Base-by-base conservation (phyloP, 2,113 vertebrate genomes). In the Carassius auratus region DNA sequence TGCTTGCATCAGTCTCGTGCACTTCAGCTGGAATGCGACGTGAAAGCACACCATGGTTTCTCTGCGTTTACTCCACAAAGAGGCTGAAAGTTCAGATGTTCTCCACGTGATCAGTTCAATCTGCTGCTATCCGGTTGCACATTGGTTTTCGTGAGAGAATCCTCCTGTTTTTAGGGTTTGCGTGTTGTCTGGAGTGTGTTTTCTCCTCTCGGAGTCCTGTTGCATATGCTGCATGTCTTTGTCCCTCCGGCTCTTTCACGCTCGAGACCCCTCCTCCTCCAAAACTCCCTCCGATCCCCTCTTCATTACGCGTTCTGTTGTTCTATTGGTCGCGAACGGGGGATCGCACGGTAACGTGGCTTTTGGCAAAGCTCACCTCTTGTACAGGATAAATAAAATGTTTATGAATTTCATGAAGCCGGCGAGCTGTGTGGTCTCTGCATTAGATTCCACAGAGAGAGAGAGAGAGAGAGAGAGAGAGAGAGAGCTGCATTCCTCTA, bases 171-270 rank as follows among this genome's bases (percentile, higher is more conserved):
- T 4, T n/a, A 8, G n/a, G 62, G 33, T 13, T 9, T 36, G 57
- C 33, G 3, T 55, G 50, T 59, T 52, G 17, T 36, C n/a, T 33
- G 38, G 59, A n/a, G 21, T 1, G 23, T 38, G 71, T 23, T 33
- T 33, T 71, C 68, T 71, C 13, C 30, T 68, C 14, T 45, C 2
- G 42, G 42, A 10, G 42, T 45, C 42, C 42, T 45, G 42, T 45
- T 89, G 86, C 89, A 88, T 86, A 88, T 86, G 88, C 88, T 91
- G 83, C 87, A 88, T 64, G 91, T 90, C 92, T 95, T 94, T 94
- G 93, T 94, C 90, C 89, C 90, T 85, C 90, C 90, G 85, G 90
- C 91, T 89, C 91, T 91, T 93, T 94, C 93, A 94, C 42, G 42
- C 42, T 42, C 42, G 42, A 87, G 90, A 92, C 92, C 90, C 93